Base-by-base conservation (phyloP, 2,113 vertebrate genomes). In the Danio rerio region DNA sequence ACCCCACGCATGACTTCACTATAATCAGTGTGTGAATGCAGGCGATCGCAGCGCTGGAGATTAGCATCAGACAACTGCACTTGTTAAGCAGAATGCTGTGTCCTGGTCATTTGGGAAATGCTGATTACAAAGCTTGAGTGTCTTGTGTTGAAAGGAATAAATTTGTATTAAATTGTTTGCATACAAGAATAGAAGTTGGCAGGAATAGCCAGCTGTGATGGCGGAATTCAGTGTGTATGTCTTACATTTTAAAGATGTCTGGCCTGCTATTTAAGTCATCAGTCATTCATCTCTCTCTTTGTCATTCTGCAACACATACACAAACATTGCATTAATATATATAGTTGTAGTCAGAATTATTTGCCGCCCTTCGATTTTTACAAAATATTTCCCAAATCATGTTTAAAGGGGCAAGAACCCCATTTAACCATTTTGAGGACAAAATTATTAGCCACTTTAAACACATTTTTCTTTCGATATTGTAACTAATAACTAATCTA, bases 21-120 rank as follows among this genome's bases (percentile, higher is more conserved):
- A 12, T 83, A 83, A 83, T 83, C 81, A 83, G 43, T 58, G 58
- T 42, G 45, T 49, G 56, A 69, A 58, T 76, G 47, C 65, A 78
- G 56, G 40, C 56, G 47, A 78, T 83, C 58, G 43, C 31, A n/a
- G 43, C 50, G 11, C 43, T 83, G 43, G 43, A 53, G 74, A 78
- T 77, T 78, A 83, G 65, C 31, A 78, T 83, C 56, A 53, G 58
- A 78, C 81, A 78, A 70, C 74, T 83, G 81, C 45, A 42, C 47
- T 65, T 77, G 81, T 82, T 49, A 52, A 43, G 65, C 65, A 45
- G 74, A 73, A 63, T 69, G 21, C 61, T 16, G 11, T 75, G 62
- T 21, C 50, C 74, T 71, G 74, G 31, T 21, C 81, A 63, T 70
- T 52, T 83, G 73, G 56, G 75, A 83, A 77, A 83, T 70, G 20